Evolutionary conservation across 1,140 invertebrate genomes (phyloP).

Genomic region (Ceratoteleas bidentatus): DNA sequence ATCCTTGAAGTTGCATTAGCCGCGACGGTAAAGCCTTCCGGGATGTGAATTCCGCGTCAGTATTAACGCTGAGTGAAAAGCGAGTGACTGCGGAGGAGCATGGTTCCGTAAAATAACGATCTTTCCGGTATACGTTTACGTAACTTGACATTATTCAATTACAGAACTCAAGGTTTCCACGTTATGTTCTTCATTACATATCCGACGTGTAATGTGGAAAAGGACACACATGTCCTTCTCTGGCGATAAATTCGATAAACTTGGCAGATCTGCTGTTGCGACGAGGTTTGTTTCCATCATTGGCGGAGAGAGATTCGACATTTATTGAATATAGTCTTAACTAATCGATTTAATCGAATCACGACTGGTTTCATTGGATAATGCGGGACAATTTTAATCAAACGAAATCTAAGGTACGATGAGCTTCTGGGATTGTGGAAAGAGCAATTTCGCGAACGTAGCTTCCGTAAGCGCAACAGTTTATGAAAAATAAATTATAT

Average conservation of each 20-base stretch:
- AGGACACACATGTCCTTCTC: slow-evolving; percentile 41
- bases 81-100: slow-evolving; percentile 53
- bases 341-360: too few species aligned
- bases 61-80: slow-evolving; percentile 59
- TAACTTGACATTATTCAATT: slow-evolving; percentile 71
- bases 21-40: slow-evolving; percentile 43
- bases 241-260: slow-evolving; percentile 25
- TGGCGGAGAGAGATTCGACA: too few species aligned
- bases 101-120: slow-evolving; percentile 67
- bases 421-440: too few species aligned
- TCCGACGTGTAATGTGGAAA: slow-evolving; percentile 50
- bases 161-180: slow-evolving; percentile 70
- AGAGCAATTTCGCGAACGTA: too few species aligned
- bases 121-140: slow-evolving; percentile 69
- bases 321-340: too few species aligned
- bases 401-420: too few species aligned
- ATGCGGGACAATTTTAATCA: too few species aligned
- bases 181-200: slow-evolving; percentile 61
- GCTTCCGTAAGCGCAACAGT: too few species aligned
- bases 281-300: not conserved
- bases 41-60: slow-evolving; percentile 59
- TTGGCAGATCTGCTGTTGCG: slow-evolving; percentile 48
- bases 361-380: too few species aligned
- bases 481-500: too few species aligned
- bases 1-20: slow-evolving; percentile 63